Conservation (phyloP, 2,113 vertebrate species). For the Echinops telfairi region DNA sequence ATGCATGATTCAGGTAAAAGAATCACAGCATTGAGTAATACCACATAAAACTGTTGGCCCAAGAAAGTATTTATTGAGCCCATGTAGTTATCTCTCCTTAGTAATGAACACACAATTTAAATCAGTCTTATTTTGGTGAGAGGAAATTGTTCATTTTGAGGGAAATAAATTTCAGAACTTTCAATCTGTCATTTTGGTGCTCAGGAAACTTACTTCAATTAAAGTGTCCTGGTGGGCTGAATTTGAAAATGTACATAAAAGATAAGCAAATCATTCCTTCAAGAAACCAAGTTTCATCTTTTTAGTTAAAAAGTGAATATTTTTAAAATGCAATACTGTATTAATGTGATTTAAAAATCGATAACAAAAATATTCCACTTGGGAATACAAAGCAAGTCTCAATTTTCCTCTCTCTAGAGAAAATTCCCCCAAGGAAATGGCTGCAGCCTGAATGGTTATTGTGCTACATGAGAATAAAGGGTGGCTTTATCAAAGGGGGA, state of each 20-base stretch:
- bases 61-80: neutral
- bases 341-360: conserved; percentile 24
- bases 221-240: neutral
- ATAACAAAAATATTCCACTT: neutral
- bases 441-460: neutral
- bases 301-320: neutral
- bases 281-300: conserved; percentile 19
- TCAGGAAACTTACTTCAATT: conserved; percentile 17
- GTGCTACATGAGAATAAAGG: neutral
- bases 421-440: neutral
- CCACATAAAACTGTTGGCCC: neutral
- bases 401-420: neutral
- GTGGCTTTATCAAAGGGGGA: neutral
- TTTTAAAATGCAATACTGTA: conserved; percentile 1
- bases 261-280: conserved; percentile 24
- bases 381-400: conserved; percentile 5
- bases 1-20: neutral
- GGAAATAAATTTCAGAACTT: conserved; percentile 12
- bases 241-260: conserved; percentile 9
- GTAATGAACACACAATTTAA: neutral
- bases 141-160: neutral
- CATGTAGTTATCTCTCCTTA: neutral
- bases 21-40: neutral
- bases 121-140: neutral
- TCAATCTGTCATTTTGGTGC: conserved; percentile 4